phyloP scores from a whole-genome alignment of 2,888 invertebrate genomes.

The Drosophila paramelanica region DNA sequence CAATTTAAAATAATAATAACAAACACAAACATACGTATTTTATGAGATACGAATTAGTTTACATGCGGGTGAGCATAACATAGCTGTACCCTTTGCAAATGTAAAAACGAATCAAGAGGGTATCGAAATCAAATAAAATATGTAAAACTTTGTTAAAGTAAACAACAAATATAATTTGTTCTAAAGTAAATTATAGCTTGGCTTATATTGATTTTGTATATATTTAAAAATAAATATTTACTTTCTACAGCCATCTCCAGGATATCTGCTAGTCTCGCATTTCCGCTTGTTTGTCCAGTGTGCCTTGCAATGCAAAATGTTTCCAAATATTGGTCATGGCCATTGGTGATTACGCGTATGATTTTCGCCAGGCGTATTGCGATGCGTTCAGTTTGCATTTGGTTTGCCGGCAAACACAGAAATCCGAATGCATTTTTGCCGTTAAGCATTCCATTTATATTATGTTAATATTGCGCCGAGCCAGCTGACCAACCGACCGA shows the following conservation, averaged over 20 bases:
- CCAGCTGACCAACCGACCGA: slow-evolving; percentile 31
- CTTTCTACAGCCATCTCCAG: not conserved
- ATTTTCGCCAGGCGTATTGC: slow-evolving; percentile 33
- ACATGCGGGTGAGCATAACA: slow-evolving; percentile 33
- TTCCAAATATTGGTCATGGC: slow-evolving; percentile 33
- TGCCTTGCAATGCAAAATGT: slow-evolving; percentile 4
- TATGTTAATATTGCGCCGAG: slow-evolving; percentile 51
- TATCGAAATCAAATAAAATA: not conserved
- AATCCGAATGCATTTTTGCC: slow-evolving; percentile 49
- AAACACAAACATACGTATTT: slow-evolving; percentile 53
- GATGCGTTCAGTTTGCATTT: slow-evolving; percentile 44
- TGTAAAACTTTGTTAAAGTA: too few relatives aligned
- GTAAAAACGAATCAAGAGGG: not conserved
- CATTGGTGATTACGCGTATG: slow-evolving; percentile 34
- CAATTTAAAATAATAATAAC: slow-evolving; percentile 69
- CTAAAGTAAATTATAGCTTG: too few relatives aligned
- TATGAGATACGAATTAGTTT: slow-evolving; percentile 60
- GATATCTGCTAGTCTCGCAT: not conserved
- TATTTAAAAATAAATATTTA: too few relatives aligned
- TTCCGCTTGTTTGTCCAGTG: not conserved
- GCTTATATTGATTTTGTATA: too few relatives aligned
- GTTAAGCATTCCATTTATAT: slow-evolving; percentile 66
- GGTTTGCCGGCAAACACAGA: slow-evolving; percentile 55
- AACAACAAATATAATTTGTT: too few relatives aligned
- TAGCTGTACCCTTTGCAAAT: slow-evolving; percentile 17